Percentiles rank a stretch among this genome's conserved stretches.
Conservation (phyloP, 2,797 vertebrate species). For the Poecilia gillii region DNA sequence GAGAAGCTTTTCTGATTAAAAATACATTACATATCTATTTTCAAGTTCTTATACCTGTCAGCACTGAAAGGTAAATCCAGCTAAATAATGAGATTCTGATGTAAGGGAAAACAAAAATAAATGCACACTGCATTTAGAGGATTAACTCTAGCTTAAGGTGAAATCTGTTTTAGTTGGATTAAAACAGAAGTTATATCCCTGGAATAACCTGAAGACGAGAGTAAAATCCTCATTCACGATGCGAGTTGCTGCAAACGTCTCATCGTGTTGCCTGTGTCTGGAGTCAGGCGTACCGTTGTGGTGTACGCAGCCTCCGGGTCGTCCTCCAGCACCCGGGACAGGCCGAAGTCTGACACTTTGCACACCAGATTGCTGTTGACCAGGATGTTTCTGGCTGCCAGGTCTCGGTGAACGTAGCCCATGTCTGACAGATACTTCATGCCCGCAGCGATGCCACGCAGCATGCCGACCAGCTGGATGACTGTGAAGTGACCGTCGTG, state of each 20-base stretch:
- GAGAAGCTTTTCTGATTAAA: not conserved
- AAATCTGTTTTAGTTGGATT: not conserved
- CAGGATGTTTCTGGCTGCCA: conserved; percentile 94
- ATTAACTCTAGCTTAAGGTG: not conserved
- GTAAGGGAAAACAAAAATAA: not conserved
- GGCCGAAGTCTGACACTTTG: conserved; percentile 96
- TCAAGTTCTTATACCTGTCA: not conserved
- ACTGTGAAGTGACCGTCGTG: conserved; percentile 97
- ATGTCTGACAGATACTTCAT: conserved; percentile 98
- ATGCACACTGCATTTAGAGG: not conserved
- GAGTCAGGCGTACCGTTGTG: conserved; percentile 86
- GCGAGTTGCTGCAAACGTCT: not conserved
- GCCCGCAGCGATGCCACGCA: conserved; percentile 93
- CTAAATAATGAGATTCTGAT: not conserved
- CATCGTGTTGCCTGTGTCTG: not conserved
- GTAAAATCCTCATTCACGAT: not conserved
- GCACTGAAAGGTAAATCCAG: not conserved
- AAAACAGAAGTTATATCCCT: not conserved
- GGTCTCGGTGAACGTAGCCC: conserved; percentile 95
- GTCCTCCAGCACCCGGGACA: conserved; percentile 94
- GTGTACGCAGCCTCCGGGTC: conserved; percentile 97
- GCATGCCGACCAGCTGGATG: conserved; percentile 96
- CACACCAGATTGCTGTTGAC: conserved; percentile 97
- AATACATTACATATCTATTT: not conserved
- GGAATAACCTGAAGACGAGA: not conserved